Evolutionary conservation across 2,888 invertebrate species (phyloP).

Genomic region (Cosmia pyralina): DNA sequence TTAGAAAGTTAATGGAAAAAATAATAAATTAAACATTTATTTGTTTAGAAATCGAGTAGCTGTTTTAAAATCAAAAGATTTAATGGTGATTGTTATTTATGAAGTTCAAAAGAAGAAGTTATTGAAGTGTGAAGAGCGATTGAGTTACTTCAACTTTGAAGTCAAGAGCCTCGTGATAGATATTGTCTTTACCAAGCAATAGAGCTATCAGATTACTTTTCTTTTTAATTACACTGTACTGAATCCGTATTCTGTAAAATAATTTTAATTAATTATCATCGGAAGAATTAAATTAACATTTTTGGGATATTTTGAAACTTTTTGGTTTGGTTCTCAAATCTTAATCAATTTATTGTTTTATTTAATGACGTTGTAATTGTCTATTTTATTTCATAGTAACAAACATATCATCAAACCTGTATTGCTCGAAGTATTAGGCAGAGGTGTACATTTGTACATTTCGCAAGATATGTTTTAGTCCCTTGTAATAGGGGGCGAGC

Average conservation of each 20-base stretch:
- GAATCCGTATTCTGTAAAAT: not conserved
- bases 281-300: not conserved
- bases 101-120: not conserved
- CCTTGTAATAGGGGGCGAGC: too few species aligned
- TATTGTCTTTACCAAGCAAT: not conserved
- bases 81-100: not conserved
- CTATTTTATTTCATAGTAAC: too few species aligned
- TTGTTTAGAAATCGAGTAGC: not conserved
- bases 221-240: not conserved
- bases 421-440: too few species aligned
- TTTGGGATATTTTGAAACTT: not conserved
- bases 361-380: too few species aligned
- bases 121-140: not conserved
- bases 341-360: not conserved
- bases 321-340: not conserved
- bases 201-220: not conserved
- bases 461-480: too few species aligned
- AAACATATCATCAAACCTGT: too few species aligned
- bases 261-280: not conserved
- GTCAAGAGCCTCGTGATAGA: not conserved
- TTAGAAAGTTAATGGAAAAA: too few species aligned
- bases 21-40: too few species aligned
- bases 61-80: not conserved
- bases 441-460: too few species aligned
- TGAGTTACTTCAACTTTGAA: not conserved